These are phyloP conservation scores for Melanostoma scalare DNA, from an alignment of 2,888 invertebrate species.

Conservation along the genomic window DNA sequence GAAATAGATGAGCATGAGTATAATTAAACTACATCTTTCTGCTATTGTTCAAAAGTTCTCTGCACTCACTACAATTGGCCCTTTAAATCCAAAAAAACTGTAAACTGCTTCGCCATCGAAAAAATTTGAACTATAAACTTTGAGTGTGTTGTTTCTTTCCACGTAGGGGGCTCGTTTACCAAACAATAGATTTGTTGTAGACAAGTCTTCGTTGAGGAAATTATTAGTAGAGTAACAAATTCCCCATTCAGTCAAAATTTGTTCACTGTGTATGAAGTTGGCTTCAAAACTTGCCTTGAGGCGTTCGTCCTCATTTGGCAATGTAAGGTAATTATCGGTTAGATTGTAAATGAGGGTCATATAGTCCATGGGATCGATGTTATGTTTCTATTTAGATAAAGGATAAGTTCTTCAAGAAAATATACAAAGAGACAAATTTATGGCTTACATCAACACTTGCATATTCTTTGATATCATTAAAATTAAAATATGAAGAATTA, in stretches of 20 bases:
- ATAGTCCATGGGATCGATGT: constrained; percentile 78
- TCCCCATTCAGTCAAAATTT: constrained; percentile 81
- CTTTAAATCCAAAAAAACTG: constrained; percentile 77
- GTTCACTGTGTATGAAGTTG: constrained; percentile 69
- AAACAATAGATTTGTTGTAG: constrained; percentile 77
- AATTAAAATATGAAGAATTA: constrained; percentile 80
- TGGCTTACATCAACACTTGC: constrained; percentile 75
- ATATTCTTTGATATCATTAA: constrained; percentile 78
- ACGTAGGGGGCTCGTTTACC: constrained; percentile 70
- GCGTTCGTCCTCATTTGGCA: background rate
- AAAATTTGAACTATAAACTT: constrained; percentile 72
- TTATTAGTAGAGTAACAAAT: constrained; percentile 80
- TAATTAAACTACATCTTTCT: too few relatives aligned
- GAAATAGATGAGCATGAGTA: too few relatives aligned
- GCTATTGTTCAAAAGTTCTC: background rate
- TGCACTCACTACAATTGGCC: constrained; percentile 76
- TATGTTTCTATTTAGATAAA: constrained; percentile 72
- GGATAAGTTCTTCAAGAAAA: background rate
- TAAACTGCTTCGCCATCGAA: constrained; percentile 78
- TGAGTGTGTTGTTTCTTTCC: too few relatives aligned
- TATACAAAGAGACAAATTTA: background rate
- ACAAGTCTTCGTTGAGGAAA: constrained; percentile 75
- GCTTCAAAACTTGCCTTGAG: background rate
- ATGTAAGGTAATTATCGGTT: constrained; percentile 74
- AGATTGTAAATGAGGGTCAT: constrained; percentile 80